Evolutionary conservation across 2,113 vertebrate genomes (phyloP).

Genomic region (Gallinago jamesoni): DNA sequence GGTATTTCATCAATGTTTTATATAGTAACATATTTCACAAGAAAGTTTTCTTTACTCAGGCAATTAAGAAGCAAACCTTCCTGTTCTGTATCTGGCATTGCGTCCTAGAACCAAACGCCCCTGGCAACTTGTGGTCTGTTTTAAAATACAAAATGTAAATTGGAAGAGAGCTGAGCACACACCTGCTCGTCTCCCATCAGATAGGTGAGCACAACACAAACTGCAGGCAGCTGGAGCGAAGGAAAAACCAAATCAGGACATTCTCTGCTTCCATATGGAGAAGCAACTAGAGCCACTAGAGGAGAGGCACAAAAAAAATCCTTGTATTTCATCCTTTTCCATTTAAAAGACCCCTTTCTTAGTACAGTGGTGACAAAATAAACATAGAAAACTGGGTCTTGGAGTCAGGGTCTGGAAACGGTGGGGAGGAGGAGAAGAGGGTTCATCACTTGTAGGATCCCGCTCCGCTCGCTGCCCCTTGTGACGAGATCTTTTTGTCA

Average conservation of each 20-base stretch:
- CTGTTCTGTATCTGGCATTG: conserved; percentile 53
- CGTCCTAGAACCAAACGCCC: background rate
- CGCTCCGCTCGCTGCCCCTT: background rate
- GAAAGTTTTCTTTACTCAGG: conserved; percentile 51
- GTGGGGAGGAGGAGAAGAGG: background rate
- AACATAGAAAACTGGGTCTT: background rate
- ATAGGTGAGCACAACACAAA: conserved; percentile 30
- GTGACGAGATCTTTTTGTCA: background rate
- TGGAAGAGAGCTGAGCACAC: conserved; percentile 10
- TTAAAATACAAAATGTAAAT: conserved; percentile 50
- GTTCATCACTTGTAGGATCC: background rate
- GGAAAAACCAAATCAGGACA: background rate
- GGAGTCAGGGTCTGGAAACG: background rate
- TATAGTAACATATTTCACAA: conserved; percentile 60
- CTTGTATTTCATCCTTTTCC: background rate
- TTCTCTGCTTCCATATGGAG: background rate
- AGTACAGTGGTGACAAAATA: background rate
- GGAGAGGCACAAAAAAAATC: background rate
- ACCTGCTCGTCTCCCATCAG: conserved; percentile 58
- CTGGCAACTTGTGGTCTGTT: conserved; percentile 54
- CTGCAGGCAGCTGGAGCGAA: background rate
- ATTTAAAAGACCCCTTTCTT: background rate
- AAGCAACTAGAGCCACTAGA: background rate
- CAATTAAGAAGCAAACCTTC: conserved; percentile 58
- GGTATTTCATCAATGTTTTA: conserved; percentile 51